phyloP scores from a whole-genome alignment of 2,113 vertebrate genomes.

The Forbesichthys agassizii region DNA sequence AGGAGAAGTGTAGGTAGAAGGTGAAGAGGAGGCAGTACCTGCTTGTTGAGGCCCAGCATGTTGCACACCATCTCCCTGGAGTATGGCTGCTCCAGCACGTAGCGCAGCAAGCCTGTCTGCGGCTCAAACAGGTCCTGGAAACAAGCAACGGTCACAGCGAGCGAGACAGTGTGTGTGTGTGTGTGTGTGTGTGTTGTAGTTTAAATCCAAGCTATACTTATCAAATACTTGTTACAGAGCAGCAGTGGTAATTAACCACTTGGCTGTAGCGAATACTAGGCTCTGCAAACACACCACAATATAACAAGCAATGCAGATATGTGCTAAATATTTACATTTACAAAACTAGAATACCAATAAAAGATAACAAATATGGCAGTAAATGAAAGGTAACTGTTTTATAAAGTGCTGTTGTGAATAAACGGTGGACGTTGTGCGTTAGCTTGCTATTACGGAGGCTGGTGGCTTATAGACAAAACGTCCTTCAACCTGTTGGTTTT shows the following conservation, averaged over 20 bases:
- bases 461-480: too few species aligned
- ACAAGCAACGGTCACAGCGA: not conserved
- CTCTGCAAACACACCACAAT: too few species aligned
- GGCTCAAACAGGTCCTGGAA: slow-evolving; percentile 97
- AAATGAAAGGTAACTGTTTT: too few species aligned
- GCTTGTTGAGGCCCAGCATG: slow-evolving; percentile 99
- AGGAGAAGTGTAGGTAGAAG: not conserved
- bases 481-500: too few species aligned
- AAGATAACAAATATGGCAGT: too few species aligned
- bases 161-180: not conserved
- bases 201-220: too few species aligned
- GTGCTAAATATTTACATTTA: not conserved
- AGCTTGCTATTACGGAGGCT: not conserved
- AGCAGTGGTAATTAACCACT: too few species aligned
- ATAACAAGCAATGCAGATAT: not conserved
- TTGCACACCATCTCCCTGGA: slow-evolving; percentile 99
- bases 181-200: not conserved
- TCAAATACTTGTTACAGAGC: too few species aligned
- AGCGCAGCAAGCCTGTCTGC: slow-evolving; percentile 94
- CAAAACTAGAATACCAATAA: not conserved
- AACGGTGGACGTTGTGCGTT: too few species aligned
- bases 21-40: slow-evolving; percentile 80
- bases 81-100: slow-evolving; percentile 97
- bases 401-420: not conserved
- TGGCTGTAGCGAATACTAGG: too few species aligned